These are phyloP conservation scores for Drosophila ezoana DNA, from an alignment of 2,888 invertebrate species.

Conservation along the genomic window DNA sequence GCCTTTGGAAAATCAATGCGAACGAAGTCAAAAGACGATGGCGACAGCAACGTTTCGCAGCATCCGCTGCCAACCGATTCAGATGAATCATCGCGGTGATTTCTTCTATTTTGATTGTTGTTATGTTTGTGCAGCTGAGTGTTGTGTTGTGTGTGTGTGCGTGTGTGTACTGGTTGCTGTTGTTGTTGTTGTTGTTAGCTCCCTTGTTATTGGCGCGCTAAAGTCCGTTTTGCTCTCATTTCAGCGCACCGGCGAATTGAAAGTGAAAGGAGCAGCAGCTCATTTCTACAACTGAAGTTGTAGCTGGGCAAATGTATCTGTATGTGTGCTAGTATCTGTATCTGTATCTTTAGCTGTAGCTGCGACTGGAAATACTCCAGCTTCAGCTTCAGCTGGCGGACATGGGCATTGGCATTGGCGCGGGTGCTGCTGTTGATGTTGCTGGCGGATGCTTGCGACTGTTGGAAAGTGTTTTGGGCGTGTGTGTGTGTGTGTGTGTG, in stretches of 20 bases:
- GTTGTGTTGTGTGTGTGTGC: conserved; percentile 15
- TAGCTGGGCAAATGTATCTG: conserved; percentile 21
- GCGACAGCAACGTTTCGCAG: conserved; percentile 36
- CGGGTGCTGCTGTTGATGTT: conserved; percentile 59
- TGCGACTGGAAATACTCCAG: conserved; percentile 32
- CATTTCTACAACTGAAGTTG: conserved; percentile 61
- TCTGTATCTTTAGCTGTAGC: conserved; percentile 21
- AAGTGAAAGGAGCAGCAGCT: conserved; percentile 78
- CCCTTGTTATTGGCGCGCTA: conserved; percentile 56
- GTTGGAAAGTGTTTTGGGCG: conserved; percentile 69
- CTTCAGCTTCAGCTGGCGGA: conserved; percentile 36
- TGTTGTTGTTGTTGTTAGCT: conserved; percentile 33
- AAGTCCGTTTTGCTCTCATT: conserved; percentile 79
- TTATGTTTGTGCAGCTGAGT: conserved; percentile 28
- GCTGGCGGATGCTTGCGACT: conserved; percentile 72
- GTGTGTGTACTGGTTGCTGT: conserved; percentile 23
- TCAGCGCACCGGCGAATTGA: conserved; percentile 63
- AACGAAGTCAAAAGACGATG: conserved; percentile 25
- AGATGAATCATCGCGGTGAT: conserved; percentile 66
- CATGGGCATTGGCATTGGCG: conserved; percentile 62
- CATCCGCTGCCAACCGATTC: conserved; percentile 52
- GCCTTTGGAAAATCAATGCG: conserved; percentile 75
- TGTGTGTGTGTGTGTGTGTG: conserved; percentile 25
- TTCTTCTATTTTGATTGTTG: conserved; percentile 69
- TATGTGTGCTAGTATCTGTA: conserved; percentile 17